Percentiles rank a stretch among this genome's conserved stretches.
Evolutionary conservation across 2,888 invertebrate species (phyloP).

Genomic region (Pheosia gnoma): DNA sequence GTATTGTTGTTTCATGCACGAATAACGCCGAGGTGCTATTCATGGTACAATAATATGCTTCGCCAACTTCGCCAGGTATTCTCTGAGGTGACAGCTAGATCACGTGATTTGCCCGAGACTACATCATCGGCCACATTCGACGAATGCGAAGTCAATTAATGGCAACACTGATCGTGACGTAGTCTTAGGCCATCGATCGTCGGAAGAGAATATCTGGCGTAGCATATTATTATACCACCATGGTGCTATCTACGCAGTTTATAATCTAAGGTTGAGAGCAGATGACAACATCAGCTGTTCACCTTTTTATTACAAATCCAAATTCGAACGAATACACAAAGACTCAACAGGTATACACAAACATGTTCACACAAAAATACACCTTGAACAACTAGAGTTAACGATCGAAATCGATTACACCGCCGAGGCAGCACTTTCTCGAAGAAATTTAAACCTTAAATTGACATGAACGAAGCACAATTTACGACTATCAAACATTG

Average conservation of each 20-base stretch:
- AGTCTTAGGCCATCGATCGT: too few species aligned
- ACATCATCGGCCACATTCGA: too few species aligned
- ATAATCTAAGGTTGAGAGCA: not conserved
- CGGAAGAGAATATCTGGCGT: too few species aligned
- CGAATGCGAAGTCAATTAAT: too few species aligned
- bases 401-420: not conserved
- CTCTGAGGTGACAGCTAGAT: too few species aligned
- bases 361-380: constrained; percentile 14
- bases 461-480: not conserved
- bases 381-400: constrained; percentile 15
- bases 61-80: too few species aligned
- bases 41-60: too few species aligned
- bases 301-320: not conserved
- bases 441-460: not conserved
- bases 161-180: too few species aligned
- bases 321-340: not conserved
- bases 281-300: not conserved
- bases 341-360: not conserved
- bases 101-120: too few species aligned
- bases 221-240: too few species aligned
- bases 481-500: not conserved
- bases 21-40: too few species aligned
- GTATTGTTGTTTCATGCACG: too few species aligned
- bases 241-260: not conserved
- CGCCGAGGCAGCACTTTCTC: not conserved